Evolutionary conservation across 2,888 invertebrate genomes (phyloP).

Genomic region (Noctua comes): DNA sequence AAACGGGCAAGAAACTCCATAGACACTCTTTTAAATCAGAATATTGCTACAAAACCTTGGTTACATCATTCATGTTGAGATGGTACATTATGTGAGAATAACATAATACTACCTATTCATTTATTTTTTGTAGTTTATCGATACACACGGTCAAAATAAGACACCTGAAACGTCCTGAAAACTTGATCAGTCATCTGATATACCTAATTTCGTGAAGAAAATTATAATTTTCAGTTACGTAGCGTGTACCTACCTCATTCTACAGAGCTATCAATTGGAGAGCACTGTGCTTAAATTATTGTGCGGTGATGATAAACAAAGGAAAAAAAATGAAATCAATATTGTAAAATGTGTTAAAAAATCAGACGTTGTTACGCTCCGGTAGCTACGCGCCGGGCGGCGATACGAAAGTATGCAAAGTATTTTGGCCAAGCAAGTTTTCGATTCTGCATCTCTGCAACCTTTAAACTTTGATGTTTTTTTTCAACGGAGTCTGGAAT

Average conservation of each 20-base stretch:
- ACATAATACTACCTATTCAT: neutral
- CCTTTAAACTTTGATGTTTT: constrained; percentile 65
- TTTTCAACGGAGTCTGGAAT: constrained; percentile 58
- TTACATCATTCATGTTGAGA: too few species aligned
- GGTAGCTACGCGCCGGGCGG: constrained; percentile 52
- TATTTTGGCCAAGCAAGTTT: constrained; percentile 67
- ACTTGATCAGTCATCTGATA: neutral
- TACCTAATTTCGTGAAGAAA: neutral
- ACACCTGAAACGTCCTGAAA: neutral
- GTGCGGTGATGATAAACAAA: neutral
- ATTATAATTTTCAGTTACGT: neutral
- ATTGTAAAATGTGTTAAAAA: constrained; percentile 40
- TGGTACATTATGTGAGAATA: too few species aligned
- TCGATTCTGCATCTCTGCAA: constrained; percentile 66
- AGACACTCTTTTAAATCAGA: too few species aligned
- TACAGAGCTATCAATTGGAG: neutral
- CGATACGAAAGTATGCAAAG: constrained; percentile 67
- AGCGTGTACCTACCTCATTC: neutral
- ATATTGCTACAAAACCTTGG: too few species aligned
- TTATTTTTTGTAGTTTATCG: neutral
- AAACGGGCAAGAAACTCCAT: too few species aligned
- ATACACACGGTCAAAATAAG: neutral
- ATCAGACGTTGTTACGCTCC: constrained; percentile 34
- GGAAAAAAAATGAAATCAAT: constrained; percentile 9
- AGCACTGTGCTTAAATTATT: neutral